Percentiles rank a stretch among this genome's conserved stretches.
phyloP scores from a whole-genome alignment of 2,888 invertebrate genomes.

The Parasteatoda lunata region DNA sequence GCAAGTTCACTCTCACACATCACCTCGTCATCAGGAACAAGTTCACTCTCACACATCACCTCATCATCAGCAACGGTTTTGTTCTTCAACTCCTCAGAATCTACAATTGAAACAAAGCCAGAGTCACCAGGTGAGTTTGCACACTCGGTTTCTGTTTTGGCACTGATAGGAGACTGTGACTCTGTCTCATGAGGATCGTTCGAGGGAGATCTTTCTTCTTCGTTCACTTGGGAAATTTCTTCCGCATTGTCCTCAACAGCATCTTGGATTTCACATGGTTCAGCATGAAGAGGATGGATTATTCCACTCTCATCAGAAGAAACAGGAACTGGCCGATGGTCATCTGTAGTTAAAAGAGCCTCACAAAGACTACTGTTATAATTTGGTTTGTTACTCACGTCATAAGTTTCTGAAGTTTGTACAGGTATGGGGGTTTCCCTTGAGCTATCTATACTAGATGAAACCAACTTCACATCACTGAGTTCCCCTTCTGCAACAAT shows the following conservation, averaged over 20 bases:
- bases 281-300: slow-evolving; percentile 17
- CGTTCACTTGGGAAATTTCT: background rate
- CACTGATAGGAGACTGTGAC: slow-evolving; percentile 25
- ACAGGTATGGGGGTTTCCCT: slow-evolving; percentile 24
- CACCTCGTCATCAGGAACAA: slow-evolving; percentile 40
- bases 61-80: slow-evolving; percentile 53
- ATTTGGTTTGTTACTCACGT: slow-evolving; percentile 33
- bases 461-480: slow-evolving; percentile 1
- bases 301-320: slow-evolving; percentile 32
- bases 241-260: slow-evolving; percentile 45
- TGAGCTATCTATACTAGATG: slow-evolving; percentile 8
- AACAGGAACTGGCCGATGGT: slow-evolving; percentile 55
- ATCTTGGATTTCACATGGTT: slow-evolving; percentile 34
- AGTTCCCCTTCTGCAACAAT: background rate
- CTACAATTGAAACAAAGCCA: slow-evolving; percentile 46
- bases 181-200: slow-evolving; percentile 17
- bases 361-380: slow-evolving; percentile 59
- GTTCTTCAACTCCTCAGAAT: slow-evolving; percentile 33
- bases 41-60: slow-evolving; percentile 46
- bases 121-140: slow-evolving; percentile 58
- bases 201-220: background rate
- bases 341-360: slow-evolving; percentile 57
- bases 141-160: slow-evolving; percentile 51
- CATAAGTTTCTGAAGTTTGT: slow-evolving; percentile 8
- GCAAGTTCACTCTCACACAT: slow-evolving; percentile 47